These are phyloP conservation scores for Acipenser oxyrinchus DNA, from an alignment of 2,797 vertebrate species.

Conservation along the genomic window DNA sequence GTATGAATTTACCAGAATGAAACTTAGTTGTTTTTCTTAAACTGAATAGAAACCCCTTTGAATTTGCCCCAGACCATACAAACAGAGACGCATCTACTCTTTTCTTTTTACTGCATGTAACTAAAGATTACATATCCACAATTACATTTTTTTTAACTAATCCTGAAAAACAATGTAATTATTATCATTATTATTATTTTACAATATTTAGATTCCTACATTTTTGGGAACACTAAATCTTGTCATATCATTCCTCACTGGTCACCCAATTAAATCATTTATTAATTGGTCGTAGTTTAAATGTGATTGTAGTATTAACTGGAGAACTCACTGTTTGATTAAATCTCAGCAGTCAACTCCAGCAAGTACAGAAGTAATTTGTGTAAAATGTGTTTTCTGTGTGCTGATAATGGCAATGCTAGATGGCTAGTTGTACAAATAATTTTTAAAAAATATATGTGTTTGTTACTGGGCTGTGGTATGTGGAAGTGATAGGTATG, in stretches of 20 bases:
- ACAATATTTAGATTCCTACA: neutral
- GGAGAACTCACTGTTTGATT: conserved; percentile 27
- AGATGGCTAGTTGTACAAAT: no score
- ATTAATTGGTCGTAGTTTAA: neutral
- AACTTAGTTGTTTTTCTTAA: conserved; percentile 40
- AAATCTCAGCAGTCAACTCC: conserved; percentile 63
- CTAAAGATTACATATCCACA: conserved; percentile 13
- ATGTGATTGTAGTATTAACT: conserved; percentile 3
- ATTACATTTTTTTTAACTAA: neutral
- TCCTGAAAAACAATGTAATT: conserved; percentile 3
- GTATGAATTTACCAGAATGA: conserved; percentile 43
- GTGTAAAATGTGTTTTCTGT: conserved; percentile 2
- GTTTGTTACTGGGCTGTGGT: neutral
- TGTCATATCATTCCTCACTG: neutral
- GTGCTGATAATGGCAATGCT: neutral
- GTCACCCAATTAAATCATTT: neutral
- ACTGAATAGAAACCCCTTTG: conserved; percentile 30
- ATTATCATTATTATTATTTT: neutral
- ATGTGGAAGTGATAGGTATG: neutral
- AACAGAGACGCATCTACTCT: neutral
- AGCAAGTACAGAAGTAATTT: conserved; percentile 32
- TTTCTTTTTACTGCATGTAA: conserved; percentile 22
- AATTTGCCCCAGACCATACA: conserved; percentile 7
- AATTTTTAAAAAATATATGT: no score
- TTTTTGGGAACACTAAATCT: neutral